Evolutionary conservation across 1,140 invertebrate species (phyloP).

Genomic region (Muscidifurax raptorellus): DNA sequence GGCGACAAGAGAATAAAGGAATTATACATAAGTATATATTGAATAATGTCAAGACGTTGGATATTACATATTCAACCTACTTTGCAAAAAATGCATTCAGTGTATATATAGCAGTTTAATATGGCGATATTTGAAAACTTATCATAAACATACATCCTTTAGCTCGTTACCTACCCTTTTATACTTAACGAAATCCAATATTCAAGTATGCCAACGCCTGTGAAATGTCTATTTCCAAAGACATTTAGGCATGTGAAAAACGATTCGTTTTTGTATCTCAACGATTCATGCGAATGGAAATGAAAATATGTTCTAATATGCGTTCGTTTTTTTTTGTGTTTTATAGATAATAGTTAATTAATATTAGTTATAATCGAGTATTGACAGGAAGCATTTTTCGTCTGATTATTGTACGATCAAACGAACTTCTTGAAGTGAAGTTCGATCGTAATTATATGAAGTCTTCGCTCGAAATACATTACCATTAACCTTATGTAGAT

Average conservation of each 20-base stretch:
- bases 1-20: constrained; percentile 17
- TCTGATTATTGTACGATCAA: constrained; percentile 4
- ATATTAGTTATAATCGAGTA: not conserved
- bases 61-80: not conserved
- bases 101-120: constrained; percentile 46
- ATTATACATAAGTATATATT: constrained; percentile 17
- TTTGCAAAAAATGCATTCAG: not conserved
- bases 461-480: too few species aligned
- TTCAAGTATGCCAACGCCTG: constrained; percentile 39
- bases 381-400: constrained; percentile 6
- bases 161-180: constrained; percentile 46
- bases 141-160: constrained; percentile 27
- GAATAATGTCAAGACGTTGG: constrained; percentile 4
- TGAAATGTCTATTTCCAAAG: constrained; percentile 1
- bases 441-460: not conserved
- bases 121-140: constrained; percentile 17
- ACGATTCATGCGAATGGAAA: not conserved
- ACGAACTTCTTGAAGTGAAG: too few species aligned
- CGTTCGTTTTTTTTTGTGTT: constrained; percentile 30
- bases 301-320: not conserved
- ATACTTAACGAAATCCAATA: constrained; percentile 38
- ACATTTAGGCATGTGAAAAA: not conserved
- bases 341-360: too few species aligned
- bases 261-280: not conserved
- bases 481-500: too few species aligned